These are phyloP conservation scores for Morelia viridis DNA, from an alignment of 2,797 vertebrate species.

Conservation along the genomic window DNA sequence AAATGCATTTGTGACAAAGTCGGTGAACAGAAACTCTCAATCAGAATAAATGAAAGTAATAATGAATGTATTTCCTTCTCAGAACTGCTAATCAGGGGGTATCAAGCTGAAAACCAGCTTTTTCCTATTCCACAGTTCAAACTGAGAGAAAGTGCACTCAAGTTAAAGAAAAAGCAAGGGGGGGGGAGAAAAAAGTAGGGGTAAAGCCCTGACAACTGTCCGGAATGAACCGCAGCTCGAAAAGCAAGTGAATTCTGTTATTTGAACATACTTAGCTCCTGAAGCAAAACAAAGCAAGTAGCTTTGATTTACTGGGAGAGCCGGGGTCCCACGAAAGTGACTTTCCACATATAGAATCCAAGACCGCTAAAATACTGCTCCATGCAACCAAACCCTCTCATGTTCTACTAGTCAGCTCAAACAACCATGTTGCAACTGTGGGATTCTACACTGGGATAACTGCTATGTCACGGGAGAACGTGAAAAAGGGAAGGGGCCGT, in stretches of 20 bases:
- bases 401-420: not conserved
- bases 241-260: not conserved
- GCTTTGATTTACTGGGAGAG: constrained; percentile 23
- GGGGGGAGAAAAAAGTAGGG: not conserved
- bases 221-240: not conserved
- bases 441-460: not conserved
- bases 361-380: not conserved
- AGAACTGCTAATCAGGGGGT: constrained; percentile 40
- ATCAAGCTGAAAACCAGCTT: not conserved
- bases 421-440: not conserved
- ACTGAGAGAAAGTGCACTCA: not conserved
- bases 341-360: not conserved
- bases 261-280: not conserved
- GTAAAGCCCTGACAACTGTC: not conserved
- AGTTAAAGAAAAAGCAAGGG: not conserved
- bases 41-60: not conserved
- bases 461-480: too few relatives aligned
- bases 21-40: constrained; percentile 8
- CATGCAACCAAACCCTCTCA: not conserved
- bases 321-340: not conserved
- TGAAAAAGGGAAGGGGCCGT: not conserved
- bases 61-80: not conserved
- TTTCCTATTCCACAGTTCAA: not conserved
- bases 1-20: constrained; percentile 34
- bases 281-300: not conserved